Evolutionary conservation across 2,113 vertebrate genomes (phyloP).

Genomic region (Cynocephalus volans): DNA sequence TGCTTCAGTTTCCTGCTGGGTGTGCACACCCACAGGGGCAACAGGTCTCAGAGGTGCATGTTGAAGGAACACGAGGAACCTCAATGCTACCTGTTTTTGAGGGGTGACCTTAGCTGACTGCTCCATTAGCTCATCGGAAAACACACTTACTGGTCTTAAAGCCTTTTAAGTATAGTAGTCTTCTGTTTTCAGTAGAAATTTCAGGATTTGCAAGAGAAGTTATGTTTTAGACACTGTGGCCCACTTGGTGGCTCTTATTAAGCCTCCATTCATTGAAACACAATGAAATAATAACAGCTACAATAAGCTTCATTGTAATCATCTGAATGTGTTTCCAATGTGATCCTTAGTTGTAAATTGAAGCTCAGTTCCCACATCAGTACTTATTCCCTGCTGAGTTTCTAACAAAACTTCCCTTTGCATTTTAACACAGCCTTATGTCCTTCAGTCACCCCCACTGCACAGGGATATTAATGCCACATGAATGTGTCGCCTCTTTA

Average conservation of each 20-base stretch:
- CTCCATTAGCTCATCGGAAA: background rate
- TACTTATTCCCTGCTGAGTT: background rate
- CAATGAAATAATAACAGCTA: constrained; percentile 61
- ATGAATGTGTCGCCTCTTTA: background rate
- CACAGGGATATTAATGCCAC: background rate
- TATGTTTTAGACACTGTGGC: background rate
- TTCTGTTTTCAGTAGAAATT: constrained; percentile 28
- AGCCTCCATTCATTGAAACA: constrained; percentile 35
- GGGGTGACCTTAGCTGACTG: too few relatives aligned
- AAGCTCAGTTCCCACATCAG: constrained; percentile 16
- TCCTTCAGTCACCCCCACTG: background rate
- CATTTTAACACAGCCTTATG: background rate
- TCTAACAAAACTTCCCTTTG: background rate
- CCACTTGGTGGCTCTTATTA: constrained; percentile 26
- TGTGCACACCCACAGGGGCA: background rate
- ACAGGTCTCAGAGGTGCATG: background rate
- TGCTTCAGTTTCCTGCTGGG: background rate
- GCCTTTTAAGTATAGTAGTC: background rate
- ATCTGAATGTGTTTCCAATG: constrained; percentile 70
- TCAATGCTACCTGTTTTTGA: background rate
- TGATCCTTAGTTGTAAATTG: constrained; percentile 48
- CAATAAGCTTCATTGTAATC: constrained; percentile 18
- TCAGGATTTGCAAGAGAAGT: constrained; percentile 15
- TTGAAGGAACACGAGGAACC: background rate
- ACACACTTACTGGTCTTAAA: background rate